A percentile compares a stretch with the other conserved stretches of the same genome.
Conservation (phyloP, 2,888 invertebrate species). For the Suillia variegata region DNA sequence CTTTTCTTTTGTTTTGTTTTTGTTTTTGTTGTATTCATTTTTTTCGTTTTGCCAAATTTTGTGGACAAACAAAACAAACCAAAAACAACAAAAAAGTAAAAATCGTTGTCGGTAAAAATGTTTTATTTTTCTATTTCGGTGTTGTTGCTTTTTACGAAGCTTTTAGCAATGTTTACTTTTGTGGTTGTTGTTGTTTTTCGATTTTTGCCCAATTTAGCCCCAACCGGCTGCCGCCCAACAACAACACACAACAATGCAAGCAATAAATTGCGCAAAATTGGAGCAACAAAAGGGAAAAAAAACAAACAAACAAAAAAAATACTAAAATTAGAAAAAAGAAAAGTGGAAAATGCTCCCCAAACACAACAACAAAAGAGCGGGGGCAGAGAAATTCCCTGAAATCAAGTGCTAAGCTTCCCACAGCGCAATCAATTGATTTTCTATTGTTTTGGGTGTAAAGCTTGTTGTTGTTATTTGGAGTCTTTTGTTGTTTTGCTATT, state of each 20-base stretch:
- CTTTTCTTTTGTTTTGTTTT: no score
- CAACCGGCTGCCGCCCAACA: no score
- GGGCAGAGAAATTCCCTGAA: slow-evolving; percentile 49
- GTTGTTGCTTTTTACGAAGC: slow-evolving; percentile 30
- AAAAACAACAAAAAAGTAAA: no score
- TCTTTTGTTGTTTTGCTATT: slow-evolving; percentile 23
- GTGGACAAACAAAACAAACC: no score
- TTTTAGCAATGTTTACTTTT: slow-evolving; percentile 32
- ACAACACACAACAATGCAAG: slow-evolving; percentile 55
- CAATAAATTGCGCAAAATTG: slow-evolving; percentile 43
- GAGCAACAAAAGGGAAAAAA: slow-evolving; percentile 10
- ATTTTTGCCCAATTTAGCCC: background rate
- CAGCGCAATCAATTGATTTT: slow-evolving; percentile 55
- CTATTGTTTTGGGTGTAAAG: slow-evolving; percentile 29
- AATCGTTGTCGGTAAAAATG: background rate
- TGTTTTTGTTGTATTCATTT: no score
- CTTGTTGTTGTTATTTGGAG: background rate
- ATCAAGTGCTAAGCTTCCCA: slow-evolving; percentile 55
- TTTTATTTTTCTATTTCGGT: slow-evolving; percentile 22
- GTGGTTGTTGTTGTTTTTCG: slow-evolving; percentile 10
- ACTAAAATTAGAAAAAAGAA: no score
- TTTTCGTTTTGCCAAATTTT: no score
- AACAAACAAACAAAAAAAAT: slow-evolving; percentile 10
- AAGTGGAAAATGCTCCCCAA: no score
- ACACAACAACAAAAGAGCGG: slow-evolving; percentile 39